Evolutionary conservation across 2,888 invertebrate species (phyloP), one percentile per base, ranked within the genome.

Genomic region (Drosophila recens): DNA sequence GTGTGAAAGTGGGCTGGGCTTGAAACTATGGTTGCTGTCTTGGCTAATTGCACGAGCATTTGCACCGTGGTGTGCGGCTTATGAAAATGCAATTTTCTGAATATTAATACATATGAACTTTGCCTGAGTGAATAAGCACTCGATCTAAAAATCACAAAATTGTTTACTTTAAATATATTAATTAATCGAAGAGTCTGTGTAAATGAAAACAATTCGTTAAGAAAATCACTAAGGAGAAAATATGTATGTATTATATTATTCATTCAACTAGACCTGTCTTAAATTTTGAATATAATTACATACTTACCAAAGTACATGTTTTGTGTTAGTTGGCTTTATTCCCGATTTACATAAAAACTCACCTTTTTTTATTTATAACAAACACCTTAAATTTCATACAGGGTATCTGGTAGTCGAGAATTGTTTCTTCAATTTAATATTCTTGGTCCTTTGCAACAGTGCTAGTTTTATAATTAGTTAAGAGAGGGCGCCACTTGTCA

Each of bases 1-100:
- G 67, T 42, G 71, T 51, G 36, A 74, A 78, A 83, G 75, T 80
- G 86, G 86, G 86, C 76, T 78, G 86, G 86, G 90, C 90, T 90
- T 85, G 71, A 82, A 80, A 71, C 81, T 75, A 69, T 69, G 90
- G 90, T 87, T 87, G 63, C 11, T 77, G 88, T 79, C 87, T 72
- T 58, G 15, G 71, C 82, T 85, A 66, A 84, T 48, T 81, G 71
- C 79, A 80, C 48, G 75, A 72, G 65, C 65, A 65, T 15, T 49
- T 70, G 72, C 77, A 86, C 85, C 42, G 75, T 80, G 81, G 74
- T 56, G 3, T 48, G 38, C 11, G 0, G 9, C 36, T 36, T n/a
- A 34, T 57, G 34, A 56, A 20, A 34, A 45, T 15, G 33, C 15
- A 17, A 30, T 30, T 30, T 30, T 30, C 8, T 30, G 2, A 30